Conservation (phyloP, 1,140 invertebrate genomes). For the Pomacea maculata region DNA sequence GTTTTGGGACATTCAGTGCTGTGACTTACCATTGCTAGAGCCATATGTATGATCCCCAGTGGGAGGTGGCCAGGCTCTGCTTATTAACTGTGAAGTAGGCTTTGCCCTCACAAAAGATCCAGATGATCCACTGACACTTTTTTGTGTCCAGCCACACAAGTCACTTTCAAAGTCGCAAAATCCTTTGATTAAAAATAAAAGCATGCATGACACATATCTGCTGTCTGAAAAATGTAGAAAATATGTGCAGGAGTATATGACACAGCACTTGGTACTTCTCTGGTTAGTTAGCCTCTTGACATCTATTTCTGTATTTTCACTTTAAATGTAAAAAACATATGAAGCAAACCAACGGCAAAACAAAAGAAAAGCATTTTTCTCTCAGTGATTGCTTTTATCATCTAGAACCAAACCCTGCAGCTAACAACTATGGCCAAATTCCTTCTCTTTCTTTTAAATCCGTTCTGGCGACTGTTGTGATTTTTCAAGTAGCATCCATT, state of each 20-base stretch:
- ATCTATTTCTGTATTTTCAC: too few relatives aligned
- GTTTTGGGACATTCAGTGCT: background rate
- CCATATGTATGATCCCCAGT: constrained; percentile 51
- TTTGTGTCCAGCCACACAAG: constrained; percentile 79
- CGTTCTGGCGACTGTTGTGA: too few relatives aligned
- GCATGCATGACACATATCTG: background rate
- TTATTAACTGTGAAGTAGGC: constrained; percentile 13
- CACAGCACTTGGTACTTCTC: background rate
- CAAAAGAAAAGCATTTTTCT: background rate
- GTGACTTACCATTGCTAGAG: constrained; percentile 14
- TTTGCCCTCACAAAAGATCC: constrained; percentile 7
- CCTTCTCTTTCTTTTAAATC: too few relatives aligned
- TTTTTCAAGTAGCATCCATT: too few relatives aligned
- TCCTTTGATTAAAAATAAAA: constrained; percentile 28
- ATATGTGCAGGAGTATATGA: background rate
- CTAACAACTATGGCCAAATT: too few relatives aligned
- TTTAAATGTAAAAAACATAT: background rate
- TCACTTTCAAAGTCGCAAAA: constrained; percentile 57
- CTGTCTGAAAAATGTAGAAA: background rate
- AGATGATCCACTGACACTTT: constrained; percentile 66
- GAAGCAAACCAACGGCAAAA: background rate
- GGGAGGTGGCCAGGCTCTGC: constrained; percentile 26
- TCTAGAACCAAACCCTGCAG: too few relatives aligned
- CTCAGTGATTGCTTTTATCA: too few relatives aligned
- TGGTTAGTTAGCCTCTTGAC: too few relatives aligned